Conservation (phyloP, 2,113 vertebrate genomes). For the Rhadina sibilatrix region DNA sequence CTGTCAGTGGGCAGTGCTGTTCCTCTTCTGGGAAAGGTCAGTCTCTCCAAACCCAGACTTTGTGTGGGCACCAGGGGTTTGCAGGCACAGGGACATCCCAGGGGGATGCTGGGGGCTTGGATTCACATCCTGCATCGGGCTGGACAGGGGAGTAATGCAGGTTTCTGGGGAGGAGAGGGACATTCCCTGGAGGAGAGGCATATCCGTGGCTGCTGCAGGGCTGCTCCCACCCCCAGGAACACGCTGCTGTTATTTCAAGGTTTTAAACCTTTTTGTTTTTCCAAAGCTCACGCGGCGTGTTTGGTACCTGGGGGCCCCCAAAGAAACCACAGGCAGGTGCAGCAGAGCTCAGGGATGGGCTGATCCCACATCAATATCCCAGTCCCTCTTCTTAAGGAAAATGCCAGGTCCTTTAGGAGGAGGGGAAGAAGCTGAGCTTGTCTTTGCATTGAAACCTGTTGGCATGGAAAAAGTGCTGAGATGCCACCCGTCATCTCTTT, state of each 20-base stretch:
- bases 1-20: background rate
- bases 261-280: background rate
- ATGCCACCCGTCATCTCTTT: background rate
- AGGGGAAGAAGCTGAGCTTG: background rate
- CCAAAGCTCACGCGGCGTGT: background rate
- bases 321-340: background rate
- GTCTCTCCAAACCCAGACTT: fast-evolving
- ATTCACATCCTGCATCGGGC: fast-evolving
- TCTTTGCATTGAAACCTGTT: background rate
- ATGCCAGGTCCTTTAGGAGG: background rate
- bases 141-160: fast-evolving
- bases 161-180: background rate
- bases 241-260: fast-evolving
- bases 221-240: background rate
- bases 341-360: background rate
- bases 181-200: background rate
- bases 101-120: background rate
- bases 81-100: fast-evolving
- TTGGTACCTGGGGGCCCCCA: background rate
- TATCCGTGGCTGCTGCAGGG: background rate
- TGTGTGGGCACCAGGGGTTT: background rate
- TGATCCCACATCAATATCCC: background rate
- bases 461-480: background rate
- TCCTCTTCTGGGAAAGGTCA: background rate
- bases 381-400: background rate